phyloP scores from a whole-genome alignment of 2,113 vertebrate genomes.

The Cololabis saira region DNA sequence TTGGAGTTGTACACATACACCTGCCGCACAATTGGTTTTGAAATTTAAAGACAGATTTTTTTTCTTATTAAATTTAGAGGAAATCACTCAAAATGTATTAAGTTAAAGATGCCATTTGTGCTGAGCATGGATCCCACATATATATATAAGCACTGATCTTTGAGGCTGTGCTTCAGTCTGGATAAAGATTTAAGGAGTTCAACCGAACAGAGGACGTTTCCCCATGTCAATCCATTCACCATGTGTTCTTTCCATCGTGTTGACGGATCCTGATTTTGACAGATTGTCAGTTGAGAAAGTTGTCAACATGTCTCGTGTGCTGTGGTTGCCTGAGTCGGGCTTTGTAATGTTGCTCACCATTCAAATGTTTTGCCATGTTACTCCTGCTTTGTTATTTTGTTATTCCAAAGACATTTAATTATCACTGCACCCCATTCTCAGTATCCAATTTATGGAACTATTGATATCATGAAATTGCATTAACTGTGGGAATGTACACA shows the following conservation, averaged over 20 bases:
- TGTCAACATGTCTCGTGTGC: conserved; percentile 6
- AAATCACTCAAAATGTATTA: conserved; percentile 46
- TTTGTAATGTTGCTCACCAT: neutral
- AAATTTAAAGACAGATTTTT: too few relatives aligned
- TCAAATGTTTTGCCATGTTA: conserved; percentile 1
- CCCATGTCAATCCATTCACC: conserved; percentile 54
- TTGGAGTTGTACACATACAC: too few relatives aligned
- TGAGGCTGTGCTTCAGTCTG: conserved; percentile 63
- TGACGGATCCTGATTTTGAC: conserved; percentile 37
- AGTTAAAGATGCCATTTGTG: conserved; percentile 58
- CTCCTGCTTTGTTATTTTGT: conserved; percentile 12
- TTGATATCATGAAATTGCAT: conserved; percentile 43
- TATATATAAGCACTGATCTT: conserved; percentile 43
- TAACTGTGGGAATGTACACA: conserved; percentile 16
- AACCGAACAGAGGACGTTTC: conserved; percentile 50
- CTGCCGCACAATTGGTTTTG: too few relatives aligned
- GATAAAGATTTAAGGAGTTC: conserved; percentile 63
- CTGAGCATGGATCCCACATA: conserved; percentile 36
- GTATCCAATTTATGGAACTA: conserved; percentile 46
- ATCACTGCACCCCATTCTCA: conserved; percentile 14
- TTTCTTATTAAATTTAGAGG: neutral
- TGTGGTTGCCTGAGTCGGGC: conserved; percentile 8
- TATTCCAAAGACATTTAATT: conserved; percentile 27
- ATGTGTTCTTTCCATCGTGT: conserved; percentile 31
- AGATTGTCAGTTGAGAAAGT: conserved; percentile 15